Evolutionary conservation across 2,113 vertebrate genomes (phyloP).

Genomic region (Lamprologus tigripictilis): DNA sequence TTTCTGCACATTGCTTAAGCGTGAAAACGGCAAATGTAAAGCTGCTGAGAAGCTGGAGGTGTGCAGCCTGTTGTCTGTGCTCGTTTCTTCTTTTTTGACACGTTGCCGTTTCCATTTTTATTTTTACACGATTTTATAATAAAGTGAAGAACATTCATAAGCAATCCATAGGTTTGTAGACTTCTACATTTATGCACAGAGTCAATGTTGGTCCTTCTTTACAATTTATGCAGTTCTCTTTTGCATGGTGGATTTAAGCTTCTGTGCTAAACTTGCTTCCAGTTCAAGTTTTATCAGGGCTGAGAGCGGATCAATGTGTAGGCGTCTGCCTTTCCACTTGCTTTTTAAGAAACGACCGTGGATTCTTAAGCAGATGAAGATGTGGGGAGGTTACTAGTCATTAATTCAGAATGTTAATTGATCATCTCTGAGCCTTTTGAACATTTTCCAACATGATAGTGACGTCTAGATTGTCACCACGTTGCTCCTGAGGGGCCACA

Average conservation of each 20-base stretch:
- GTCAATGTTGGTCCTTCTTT: not conserved
- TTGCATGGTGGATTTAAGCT: not conserved
- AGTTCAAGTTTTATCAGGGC: fast-evolving
- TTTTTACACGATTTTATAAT: not conserved
- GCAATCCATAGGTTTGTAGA: fast-evolving
- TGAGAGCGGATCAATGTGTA: not conserved
- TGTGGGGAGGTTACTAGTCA: not conserved
- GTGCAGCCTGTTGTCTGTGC: fast-evolving
- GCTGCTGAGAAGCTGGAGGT: not conserved
- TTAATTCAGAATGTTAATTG: not conserved
- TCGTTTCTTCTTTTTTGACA: not conserved
- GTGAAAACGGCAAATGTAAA: fast-evolving
- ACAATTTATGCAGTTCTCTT: not conserved
- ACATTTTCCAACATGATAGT: too few species aligned
- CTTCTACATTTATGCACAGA: not conserved
- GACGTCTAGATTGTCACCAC: not conserved
- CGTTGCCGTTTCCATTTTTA: fast-evolving
- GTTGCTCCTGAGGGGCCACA: fast-evolving
- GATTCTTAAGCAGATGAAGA: not conserved
- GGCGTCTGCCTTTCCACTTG: not conserved
- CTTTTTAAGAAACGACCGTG: not conserved
- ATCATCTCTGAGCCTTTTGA: not conserved
- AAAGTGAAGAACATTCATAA: not conserved
- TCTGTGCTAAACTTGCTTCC: not conserved
- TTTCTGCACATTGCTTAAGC: fast-evolving